Conservation (phyloP, 2,797 vertebrate genomes). For the Cossypha polioptera region DNA sequence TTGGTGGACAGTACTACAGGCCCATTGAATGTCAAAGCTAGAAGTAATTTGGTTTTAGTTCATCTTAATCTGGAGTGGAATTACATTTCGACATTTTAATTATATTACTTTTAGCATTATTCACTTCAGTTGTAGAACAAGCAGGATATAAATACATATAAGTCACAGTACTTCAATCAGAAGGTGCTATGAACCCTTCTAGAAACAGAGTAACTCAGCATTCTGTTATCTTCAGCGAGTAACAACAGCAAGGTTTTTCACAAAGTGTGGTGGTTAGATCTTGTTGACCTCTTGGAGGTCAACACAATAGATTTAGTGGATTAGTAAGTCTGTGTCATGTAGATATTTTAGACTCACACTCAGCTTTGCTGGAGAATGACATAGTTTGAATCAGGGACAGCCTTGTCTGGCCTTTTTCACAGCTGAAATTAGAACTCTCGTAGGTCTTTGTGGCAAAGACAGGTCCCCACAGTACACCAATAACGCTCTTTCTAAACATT, state of each 20-base stretch:
- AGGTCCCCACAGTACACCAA: background rate
- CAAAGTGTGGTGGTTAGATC: background rate
- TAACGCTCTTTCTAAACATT: background rate
- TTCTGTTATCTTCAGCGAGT: background rate
- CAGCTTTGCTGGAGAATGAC: conserved; percentile 26
- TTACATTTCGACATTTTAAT: background rate
- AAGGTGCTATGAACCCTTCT: background rate
- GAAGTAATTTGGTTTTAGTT: background rate
- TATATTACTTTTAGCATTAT: background rate
- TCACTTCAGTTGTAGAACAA: background rate
- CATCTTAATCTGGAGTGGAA: background rate
- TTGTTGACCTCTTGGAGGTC: background rate
- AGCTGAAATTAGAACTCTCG: background rate
- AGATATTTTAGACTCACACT: background rate
- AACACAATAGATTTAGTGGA: background rate
- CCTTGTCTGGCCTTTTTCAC: background rate
- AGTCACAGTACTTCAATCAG: background rate
- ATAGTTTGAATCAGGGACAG: conserved; percentile 19
- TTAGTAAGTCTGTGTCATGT: background rate
- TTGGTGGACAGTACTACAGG: background rate
- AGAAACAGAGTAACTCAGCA: background rate
- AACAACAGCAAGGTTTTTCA: background rate
- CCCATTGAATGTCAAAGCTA: background rate
- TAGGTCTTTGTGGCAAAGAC: background rate
- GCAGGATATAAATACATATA: background rate